Percentiles rank a stretch among this genome's conserved stretches.
Evolutionary conservation across 2,113 vertebrate species (phyloP).

Genomic region (Actenoides lindsayi): DNA sequence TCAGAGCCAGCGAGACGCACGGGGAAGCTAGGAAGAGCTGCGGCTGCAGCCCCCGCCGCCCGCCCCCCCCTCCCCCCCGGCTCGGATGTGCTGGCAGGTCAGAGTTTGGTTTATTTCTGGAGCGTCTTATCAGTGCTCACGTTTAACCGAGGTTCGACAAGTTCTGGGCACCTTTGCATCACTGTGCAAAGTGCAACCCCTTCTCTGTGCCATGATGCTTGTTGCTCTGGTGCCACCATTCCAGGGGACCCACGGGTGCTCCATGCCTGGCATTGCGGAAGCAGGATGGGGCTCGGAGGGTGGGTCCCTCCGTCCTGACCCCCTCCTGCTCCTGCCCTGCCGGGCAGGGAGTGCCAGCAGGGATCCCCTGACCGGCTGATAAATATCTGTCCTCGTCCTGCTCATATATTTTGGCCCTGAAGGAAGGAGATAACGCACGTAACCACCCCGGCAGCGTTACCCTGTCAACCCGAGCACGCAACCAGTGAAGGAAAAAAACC

Average conservation of each 20-base stretch:
- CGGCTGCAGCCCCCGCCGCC: too few species aligned
- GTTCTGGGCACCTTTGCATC: background rate
- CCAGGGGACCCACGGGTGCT: background rate
- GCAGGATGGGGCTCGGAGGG: background rate
- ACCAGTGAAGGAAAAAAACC: fast-evolving
- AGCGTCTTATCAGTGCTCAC: background rate
- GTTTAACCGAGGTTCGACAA: background rate
- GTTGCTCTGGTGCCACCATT: background rate
- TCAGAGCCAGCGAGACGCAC: too few species aligned
- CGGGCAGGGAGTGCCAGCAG: fast-evolving
- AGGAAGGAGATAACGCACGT: background rate
- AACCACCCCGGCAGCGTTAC: background rate
- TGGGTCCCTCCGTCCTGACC: background rate
- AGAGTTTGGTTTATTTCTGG: conserved; percentile 6
- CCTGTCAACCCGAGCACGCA: background rate
- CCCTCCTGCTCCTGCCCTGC: background rate
- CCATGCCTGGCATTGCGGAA: background rate
- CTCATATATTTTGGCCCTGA: conserved; percentile 2
- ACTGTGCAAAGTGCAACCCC: conserved; percentile 12
- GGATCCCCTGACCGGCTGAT: background rate
- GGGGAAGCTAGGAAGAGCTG: too few species aligned
- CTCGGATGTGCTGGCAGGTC: background rate
- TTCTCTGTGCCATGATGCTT: fast-evolving
- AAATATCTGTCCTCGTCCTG: conserved; percentile 21
- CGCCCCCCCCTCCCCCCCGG: background rate